A percentile compares a stretch with the other conserved stretches of the same genome.
Conservation (phyloP, 2,113 vertebrate genomes). For the Pelodiscus sinensis region DNA sequence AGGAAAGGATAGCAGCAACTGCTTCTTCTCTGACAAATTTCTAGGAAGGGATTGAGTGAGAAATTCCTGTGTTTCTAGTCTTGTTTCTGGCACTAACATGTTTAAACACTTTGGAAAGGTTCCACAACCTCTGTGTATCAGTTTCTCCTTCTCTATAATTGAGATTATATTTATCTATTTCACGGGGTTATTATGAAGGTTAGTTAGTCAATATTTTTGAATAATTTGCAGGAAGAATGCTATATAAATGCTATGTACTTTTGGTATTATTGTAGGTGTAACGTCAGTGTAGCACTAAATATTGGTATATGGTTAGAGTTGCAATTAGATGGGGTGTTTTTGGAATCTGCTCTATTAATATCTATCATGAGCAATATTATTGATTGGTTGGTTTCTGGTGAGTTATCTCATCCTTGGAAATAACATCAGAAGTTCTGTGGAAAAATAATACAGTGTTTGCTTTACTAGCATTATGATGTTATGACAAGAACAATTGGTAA, state of each 20-base stretch:
- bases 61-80: not conserved
- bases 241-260: not conserved
- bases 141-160: not conserved
- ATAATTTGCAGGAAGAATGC: not conserved
- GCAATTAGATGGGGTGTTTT: not conserved
- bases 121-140: not conserved
- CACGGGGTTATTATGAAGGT: not conserved
- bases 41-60: not conserved
- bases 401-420: not conserved
- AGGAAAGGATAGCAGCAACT: not conserved
- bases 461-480: not conserved
- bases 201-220: not conserved
- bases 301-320: not conserved
- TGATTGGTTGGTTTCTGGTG: not conserved
- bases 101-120: not conserved
- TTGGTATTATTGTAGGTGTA: not conserved
- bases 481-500: not conserved
- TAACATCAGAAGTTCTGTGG: not conserved
- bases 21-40: conserved; percentile 7
- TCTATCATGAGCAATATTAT: not conserved
- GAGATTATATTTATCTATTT: not conserved
- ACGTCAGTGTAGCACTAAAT: not conserved
- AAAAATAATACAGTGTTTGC: not conserved
- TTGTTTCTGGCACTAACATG: not conserved
- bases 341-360: not conserved